Conservation (phyloP, 2,797 vertebrate genomes). For the Enteromius afrohamiltoni region DNA sequence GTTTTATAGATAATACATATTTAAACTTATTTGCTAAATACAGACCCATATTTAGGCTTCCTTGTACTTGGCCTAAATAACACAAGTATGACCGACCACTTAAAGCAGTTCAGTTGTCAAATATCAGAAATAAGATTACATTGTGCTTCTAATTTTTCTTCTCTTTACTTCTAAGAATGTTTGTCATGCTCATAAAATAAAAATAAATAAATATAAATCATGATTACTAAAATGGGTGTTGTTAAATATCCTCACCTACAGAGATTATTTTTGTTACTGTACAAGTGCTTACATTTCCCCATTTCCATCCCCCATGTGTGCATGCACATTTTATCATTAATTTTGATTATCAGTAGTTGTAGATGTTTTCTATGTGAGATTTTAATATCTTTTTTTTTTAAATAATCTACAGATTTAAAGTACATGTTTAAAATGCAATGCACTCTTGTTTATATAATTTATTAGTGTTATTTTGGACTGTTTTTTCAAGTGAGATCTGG, state of each 20-base stretch:
- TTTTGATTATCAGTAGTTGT: not conserved
- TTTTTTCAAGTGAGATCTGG: not conserved
- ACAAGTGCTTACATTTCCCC: not conserved
- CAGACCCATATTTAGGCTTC: not conserved
- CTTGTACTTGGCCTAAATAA: not conserved
- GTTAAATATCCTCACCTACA: not conserved
- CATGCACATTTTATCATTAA: too few species aligned
- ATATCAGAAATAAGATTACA: not conserved
- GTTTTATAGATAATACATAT: not conserved
- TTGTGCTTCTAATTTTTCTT: not conserved
- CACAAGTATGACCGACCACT: not conserved
- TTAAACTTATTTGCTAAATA: not conserved
- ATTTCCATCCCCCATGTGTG: not conserved
- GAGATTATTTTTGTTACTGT: not conserved
- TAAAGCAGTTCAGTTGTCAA: not conserved
- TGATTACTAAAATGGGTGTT: not conserved
- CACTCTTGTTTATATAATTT: not conserved
- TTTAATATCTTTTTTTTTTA: not conserved
- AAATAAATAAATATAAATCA: not conserved
- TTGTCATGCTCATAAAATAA: not conserved
- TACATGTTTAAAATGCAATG: not conserved
- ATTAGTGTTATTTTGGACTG: not conserved
- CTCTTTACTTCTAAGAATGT: not conserved
- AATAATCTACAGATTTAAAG: not conserved
- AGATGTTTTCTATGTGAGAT: not conserved